Percentiles rank a stretch among this genome's conserved stretches.
Conservation (phyloP, 2,888 invertebrate species). For the Orthosia gothica region DNA sequence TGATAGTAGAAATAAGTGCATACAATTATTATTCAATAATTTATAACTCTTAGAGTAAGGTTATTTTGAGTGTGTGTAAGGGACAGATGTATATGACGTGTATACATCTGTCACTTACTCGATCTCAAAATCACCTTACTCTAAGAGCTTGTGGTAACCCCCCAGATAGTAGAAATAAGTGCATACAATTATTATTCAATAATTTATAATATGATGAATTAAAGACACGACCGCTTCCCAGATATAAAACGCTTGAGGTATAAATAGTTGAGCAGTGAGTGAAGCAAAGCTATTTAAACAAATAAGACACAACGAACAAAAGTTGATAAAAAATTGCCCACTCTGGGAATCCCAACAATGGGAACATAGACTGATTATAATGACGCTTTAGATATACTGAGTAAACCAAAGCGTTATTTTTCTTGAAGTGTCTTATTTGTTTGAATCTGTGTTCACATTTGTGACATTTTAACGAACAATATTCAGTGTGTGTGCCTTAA, state of each 20-base stretch:
- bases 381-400: not conserved
- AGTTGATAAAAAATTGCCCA: not conserved
- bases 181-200: not conserved
- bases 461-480: not conserved
- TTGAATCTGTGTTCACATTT: not conserved
- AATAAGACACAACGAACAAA: slow-evolving; percentile 16
- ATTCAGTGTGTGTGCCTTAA: no score
- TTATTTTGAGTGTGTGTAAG: no score
- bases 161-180: no score
- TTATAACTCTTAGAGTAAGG: no score
- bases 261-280: slow-evolving; percentile 27
- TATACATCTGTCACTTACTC: no score
- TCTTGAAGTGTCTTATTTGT: slow-evolving; percentile 10
- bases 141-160: no score
- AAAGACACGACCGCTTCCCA: slow-evolving; percentile 21
- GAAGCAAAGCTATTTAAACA: slow-evolving; percentile 5
- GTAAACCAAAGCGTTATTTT: not conserved
- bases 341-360: no score
- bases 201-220: not conserved
- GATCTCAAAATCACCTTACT: no score
- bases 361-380: no score
- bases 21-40: not conserved
- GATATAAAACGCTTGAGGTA: slow-evolving; percentile 34
- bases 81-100: no score
- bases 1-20: no score